Conservation (phyloP, 2,888 invertebrate genomes). For the Sinhomidia bicolor region DNA sequence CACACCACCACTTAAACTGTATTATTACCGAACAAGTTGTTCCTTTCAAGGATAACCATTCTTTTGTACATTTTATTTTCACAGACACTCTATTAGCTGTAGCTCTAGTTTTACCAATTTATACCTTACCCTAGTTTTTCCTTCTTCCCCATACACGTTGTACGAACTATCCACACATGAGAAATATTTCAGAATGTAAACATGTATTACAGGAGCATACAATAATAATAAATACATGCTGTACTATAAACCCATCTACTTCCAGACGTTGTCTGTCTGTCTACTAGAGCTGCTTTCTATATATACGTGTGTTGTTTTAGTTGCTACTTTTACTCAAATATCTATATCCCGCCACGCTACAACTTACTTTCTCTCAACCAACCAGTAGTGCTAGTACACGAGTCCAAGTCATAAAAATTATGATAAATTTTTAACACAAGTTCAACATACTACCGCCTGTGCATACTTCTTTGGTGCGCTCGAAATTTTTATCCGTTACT, state of each 20-base stretch:
- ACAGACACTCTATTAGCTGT: too few relatives aligned
- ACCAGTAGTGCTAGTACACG: neutral
- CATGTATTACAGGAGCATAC: neutral
- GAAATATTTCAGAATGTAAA: neutral
- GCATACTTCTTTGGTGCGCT: too few relatives aligned
- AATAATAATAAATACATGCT: neutral
- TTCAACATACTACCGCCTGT: conserved; percentile 43
- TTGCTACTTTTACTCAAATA: neutral
- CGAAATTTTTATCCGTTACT: too few relatives aligned
- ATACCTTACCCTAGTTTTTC: too few relatives aligned
- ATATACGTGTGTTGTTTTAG: neutral
- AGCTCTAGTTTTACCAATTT: too few relatives aligned
- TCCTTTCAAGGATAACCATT: neutral
- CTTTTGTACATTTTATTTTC: too few relatives aligned
- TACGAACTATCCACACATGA: neutral
- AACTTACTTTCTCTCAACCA: too few relatives aligned
- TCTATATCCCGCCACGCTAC: neutral
- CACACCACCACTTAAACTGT: neutral
- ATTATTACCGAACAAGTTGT: conserved; percentile 8
- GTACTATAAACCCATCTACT: too few relatives aligned
- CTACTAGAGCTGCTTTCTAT: neutral
- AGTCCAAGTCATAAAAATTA: conserved; percentile 61
- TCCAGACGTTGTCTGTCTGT: neutral
- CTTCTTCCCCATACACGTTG: neutral
- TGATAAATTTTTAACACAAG: conserved; percentile 63